Base-by-base conservation (phyloP, 2,113 vertebrate genomes). In the Stigmatopora nigra region DNA sequence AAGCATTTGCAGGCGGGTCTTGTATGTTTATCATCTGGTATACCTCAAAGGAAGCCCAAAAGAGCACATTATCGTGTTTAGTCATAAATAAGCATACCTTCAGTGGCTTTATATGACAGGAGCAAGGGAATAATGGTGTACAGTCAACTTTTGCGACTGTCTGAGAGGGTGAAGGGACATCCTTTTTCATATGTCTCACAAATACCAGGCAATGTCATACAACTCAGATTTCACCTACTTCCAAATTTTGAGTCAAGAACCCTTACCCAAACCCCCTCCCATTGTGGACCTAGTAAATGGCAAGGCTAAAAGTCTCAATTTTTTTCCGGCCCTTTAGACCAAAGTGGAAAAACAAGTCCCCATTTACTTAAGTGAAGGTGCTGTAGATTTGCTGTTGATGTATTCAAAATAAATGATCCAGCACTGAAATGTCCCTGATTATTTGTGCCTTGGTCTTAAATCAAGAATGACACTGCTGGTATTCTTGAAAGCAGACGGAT, bases 131-230 rank as follows among this genome's bases (percentile, higher is more conserved):
- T 78, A 81, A 76, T 75, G 78, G 72, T 57, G 73, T 75, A 77
- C 68, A 46, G 60, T 64, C 78, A 74, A 69, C 68, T 60, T 61
- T 64, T 58, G 47, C 71, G 70, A 22, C 68, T 75, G 77, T 82
- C 84, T 64, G n/a, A 64, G 68, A 60, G 68, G 60, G 60, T 71
- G 70, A 81, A 78, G 82, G 76, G n/a, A 63, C 66, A 84, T 71
- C 64, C 72, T 57, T 79, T 78, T 84, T 85, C 75, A 82, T 84
- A 77, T 52, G 65, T 47, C 44, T 61, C 57, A 67, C 58, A 20
- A 72, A 73, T 67, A 63, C 74, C 12, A 78, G 81, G 63, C 17
- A 64, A 52, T 72, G 75, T 72, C 73, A 66, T 61, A 77, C 78
- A 76, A 31, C 70, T 67, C 70, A 67, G 41, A 38, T 53, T 55